Evolutionary conservation across 2,888 invertebrate species (phyloP).

Genomic region (Furcula furcula): DNA sequence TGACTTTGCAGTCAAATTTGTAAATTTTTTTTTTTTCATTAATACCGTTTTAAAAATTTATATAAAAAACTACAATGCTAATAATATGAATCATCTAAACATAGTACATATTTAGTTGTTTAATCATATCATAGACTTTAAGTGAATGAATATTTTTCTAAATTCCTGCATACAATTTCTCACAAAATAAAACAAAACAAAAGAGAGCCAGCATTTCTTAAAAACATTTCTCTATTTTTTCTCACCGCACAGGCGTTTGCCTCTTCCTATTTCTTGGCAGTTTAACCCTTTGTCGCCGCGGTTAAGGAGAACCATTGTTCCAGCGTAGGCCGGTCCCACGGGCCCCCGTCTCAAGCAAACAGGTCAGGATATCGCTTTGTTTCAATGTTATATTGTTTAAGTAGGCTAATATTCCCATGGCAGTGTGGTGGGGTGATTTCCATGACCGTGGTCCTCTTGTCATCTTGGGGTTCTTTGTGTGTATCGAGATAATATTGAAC

Average conservation of each 20-base stretch:
- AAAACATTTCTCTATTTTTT: conserved; percentile 17
- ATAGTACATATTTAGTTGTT: no score
- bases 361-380: conserved; percentile 51
- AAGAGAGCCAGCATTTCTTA: conserved; percentile 2
- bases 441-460: conserved; percentile 9
- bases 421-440: conserved; percentile 26
- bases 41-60: no score
- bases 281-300: conserved; percentile 46
- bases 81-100: no score
- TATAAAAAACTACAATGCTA: no score
- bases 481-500: background rate
- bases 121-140: no score
- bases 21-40: no score
- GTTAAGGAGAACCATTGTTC: conserved; percentile 57
- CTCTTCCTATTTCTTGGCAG: conserved; percentile 45
- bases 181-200: no score
- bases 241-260: conserved; percentile 26
- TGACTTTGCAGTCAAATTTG: no score
- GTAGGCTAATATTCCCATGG: conserved; percentile 61
- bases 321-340: conserved; percentile 48
- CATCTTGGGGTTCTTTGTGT: conserved; percentile 5
- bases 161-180: no score
- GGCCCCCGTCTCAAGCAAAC: conserved; percentile 62
- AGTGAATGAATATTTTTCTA: no score
- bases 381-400: conserved; percentile 57